Base-by-base conservation (phyloP, 2,113 vertebrate genomes). In the Terrapene triunguis region DNA sequence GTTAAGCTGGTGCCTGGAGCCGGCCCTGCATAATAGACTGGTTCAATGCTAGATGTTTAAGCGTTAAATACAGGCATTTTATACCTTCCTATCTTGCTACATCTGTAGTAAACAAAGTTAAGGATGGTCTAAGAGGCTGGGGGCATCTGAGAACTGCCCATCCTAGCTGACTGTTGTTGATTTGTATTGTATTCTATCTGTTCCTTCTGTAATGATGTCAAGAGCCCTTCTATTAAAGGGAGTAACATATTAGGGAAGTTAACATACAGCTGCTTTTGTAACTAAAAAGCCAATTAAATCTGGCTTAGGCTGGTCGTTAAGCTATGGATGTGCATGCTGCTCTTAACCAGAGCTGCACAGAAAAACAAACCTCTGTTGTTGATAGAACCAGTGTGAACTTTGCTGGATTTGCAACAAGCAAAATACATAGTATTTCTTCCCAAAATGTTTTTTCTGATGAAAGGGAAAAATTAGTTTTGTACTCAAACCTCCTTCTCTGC, bases 81-180 rank as follows among this genome's bases (percentile, higher is more conserved):
- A 4, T n/a, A 3, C 54, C 83, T 80, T 59, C 32, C 27, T 81
- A 13, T 90, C 27, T 27, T 78, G 25, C 74, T 78, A 29, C 11
- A 14, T 76, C 42, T 29, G 3, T 78, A 27, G 24, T 27, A 24
- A 76, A 25, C 21, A 44, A 44, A 76, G 72, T 44, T 76, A 44
- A 76, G 22, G 5, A 12, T 27, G 44, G 24, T 16, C 74, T 78
- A 78, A 78, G 74, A 44, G 3, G 3, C 42, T 47, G 25, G 74
- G 11, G 10, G 12, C 12, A 0, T 86, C 44, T 10, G 57, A 3
- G 35, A 80, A 5, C 5, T 17, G 24, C 38, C 8, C 11, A 1
- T 54, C 79, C 8, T 38, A 16, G 94, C 81, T 82, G 6, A 32
- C 12, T 79, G 4, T 0, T 0, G 2, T 19, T 16, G 22, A 44